Conservation (phyloP, 2,113 vertebrate species). For the Melanerpes aurifrons region DNA sequence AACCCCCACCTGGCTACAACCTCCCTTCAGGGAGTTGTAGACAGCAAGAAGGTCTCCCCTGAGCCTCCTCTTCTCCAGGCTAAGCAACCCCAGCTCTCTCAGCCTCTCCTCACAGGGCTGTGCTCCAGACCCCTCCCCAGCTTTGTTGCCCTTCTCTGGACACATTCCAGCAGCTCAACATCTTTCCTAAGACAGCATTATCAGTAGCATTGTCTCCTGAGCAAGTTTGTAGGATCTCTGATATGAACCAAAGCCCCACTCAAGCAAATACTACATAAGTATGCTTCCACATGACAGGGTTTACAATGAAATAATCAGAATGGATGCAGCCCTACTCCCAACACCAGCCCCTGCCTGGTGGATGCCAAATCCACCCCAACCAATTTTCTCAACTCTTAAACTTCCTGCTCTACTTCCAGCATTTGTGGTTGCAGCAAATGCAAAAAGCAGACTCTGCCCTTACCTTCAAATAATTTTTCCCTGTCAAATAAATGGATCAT, state of each 20-base stretch:
- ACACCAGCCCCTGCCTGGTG: rapidly evolving
- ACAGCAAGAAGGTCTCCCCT: no score
- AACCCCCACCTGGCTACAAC: no score
- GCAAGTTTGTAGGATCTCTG: neutral
- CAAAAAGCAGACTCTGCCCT: neutral
- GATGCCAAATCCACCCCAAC: neutral
- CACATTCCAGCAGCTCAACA: no score
- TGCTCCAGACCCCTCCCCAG: no score
- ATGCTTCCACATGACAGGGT: neutral
- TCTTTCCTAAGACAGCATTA: no score
- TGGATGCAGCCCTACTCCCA: neutral
- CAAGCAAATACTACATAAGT: neutral
- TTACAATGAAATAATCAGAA: neutral
- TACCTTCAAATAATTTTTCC: neutral
- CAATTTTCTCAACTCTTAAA: neutral
- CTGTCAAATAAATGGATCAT: neutral
- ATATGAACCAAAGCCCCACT: neutral
- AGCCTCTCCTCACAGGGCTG: no score
- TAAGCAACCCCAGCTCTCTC: no score
- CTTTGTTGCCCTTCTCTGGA: no score
- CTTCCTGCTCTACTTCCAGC: neutral
- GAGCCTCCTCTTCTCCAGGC: no score
- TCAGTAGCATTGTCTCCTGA: neutral
- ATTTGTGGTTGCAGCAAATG: neutral
- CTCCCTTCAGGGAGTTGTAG: no score